Evolutionary conservation across 2,797 vertebrate species (phyloP), one percentile per base, ranked within the genome.

Genomic region (Rallus crepitans): DNA sequence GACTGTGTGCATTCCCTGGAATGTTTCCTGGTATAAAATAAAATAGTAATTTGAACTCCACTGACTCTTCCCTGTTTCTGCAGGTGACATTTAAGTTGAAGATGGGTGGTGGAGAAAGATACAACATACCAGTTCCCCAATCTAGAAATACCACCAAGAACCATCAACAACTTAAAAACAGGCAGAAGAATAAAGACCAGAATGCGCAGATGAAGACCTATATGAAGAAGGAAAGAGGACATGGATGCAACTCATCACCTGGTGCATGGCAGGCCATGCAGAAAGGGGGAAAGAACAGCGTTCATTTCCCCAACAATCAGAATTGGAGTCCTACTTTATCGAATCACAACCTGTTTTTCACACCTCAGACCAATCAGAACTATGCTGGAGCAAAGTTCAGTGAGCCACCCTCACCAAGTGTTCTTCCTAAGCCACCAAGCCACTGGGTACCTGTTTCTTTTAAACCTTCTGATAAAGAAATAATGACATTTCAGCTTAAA

Each of bases 371-470:
- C 88, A 98, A 98, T 93, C 99, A 99, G 53, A 99, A 99, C 97
- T 99, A 99, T 52, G 99, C 99, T 33, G 99, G 99, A 94, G 99
- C 99, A 65, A 99, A 99, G 97, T 99, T 99, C 95, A 99, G 99
- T 17, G 99, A 99, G 97, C 99, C 99, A 1, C 99, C 99, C 57
- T 99, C 98, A 55, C 99, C 99, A 78, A 99, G 99, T 94, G 99
- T 99, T 94, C 98, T 99, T 95, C 99, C 99, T 78, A 99, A 99
- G 88, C 99, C 99, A 73, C 99, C 99, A 19, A 99, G 99, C 94
- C 99, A 99, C 97, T 99, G 99, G 99, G 99, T 99, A 93, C 98
- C 98, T 56, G 98, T 99, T 97, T 98, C 99, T 35, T 98, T 99
- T 78, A 98, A 98, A 77, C 98, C 98, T 96, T 99, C 98, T 94